Evolutionary conservation across 2,797 vertebrate species (phyloP).

Genomic region (Cryptoprocta ferox): DNA sequence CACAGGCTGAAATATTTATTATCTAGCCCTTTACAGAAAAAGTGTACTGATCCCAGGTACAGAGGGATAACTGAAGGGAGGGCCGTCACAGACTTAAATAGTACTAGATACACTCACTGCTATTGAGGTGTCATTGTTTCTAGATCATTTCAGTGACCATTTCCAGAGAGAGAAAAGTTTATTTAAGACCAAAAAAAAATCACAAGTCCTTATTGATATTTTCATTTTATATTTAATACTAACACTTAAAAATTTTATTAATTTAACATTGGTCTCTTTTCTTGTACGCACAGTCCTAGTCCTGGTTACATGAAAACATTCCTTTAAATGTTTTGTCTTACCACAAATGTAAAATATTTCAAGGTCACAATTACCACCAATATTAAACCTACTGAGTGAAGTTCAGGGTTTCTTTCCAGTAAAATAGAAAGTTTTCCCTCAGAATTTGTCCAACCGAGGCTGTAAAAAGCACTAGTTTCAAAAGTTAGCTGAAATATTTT

Average conservation of each 20-base stretch:
- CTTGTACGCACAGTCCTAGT: background rate
- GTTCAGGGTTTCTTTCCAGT: background rate
- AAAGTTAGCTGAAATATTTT: constrained; percentile 6
- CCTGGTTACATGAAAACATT: background rate
- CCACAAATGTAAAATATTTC: background rate
- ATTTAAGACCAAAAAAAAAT: background rate
- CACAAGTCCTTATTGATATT: background rate
- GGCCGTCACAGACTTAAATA: background rate
- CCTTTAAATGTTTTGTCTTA: background rate
- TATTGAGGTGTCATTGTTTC: background rate
- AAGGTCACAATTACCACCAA: background rate
- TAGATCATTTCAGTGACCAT: background rate
- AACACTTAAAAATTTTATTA: background rate
- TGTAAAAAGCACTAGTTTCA: background rate
- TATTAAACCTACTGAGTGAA: constrained; percentile 14
- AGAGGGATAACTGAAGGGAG: background rate
- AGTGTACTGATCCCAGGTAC: background rate
- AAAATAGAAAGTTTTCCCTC: background rate
- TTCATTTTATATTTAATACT: constrained; percentile 20
- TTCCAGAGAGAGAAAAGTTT: background rate
- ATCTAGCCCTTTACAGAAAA: background rate
- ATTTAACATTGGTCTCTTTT: constrained; percentile 11
- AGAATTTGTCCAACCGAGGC: background rate
- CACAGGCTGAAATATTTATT: background rate
- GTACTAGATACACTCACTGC: background rate